A percentile compares a stretch with the other conserved stretches of the same genome.
phyloP scores from a whole-genome alignment of 2,888 invertebrate genomes.

The Cacoxenus indagator region DNA sequence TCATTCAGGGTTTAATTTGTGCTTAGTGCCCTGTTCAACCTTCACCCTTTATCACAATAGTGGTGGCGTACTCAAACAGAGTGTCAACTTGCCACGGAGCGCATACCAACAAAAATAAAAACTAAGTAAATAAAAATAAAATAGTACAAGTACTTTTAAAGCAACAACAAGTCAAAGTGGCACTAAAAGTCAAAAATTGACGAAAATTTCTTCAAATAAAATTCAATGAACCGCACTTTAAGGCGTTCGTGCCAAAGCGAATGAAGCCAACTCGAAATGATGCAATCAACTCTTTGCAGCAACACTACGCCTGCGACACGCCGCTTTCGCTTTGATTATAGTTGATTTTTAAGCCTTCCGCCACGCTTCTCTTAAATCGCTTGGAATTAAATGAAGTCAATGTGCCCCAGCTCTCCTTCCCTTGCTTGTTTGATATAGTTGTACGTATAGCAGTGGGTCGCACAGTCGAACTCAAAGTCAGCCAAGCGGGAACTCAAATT shows the following conservation, averaged over 20 bases:
- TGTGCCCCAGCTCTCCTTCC: slow-evolving; percentile 33
- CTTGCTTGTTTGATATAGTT: slow-evolving; percentile 50
- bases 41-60: not conserved
- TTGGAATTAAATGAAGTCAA: slow-evolving; percentile 57
- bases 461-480: slow-evolving; percentile 23
- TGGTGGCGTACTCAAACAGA: not conserved
- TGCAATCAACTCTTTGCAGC: not conserved
- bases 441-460: slow-evolving; percentile 54
- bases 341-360: slow-evolving; percentile 31
- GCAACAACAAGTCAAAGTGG: slow-evolving; percentile 15
- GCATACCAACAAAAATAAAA: not conserved
- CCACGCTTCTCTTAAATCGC: slow-evolving; percentile 36
- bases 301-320: not conserved
- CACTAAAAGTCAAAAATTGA: slow-evolving; percentile 45
- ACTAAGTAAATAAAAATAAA: slow-evolving; percentile 49
- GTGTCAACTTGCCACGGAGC: not conserved
- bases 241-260: slow-evolving; percentile 27
- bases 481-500: slow-evolving; percentile 12
- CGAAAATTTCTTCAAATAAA: slow-evolving; percentile 57
- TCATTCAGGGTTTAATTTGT: slow-evolving; percentile 68
- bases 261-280: not conserved
- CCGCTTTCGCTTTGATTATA: not conserved
- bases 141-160: slow-evolving; percentile 33
- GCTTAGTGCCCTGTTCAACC: slow-evolving; percentile 42
- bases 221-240: slow-evolving; percentile 61